phyloP scores from a whole-genome alignment of 1,140 invertebrate genomes.

The Formica exsecta region DNA sequence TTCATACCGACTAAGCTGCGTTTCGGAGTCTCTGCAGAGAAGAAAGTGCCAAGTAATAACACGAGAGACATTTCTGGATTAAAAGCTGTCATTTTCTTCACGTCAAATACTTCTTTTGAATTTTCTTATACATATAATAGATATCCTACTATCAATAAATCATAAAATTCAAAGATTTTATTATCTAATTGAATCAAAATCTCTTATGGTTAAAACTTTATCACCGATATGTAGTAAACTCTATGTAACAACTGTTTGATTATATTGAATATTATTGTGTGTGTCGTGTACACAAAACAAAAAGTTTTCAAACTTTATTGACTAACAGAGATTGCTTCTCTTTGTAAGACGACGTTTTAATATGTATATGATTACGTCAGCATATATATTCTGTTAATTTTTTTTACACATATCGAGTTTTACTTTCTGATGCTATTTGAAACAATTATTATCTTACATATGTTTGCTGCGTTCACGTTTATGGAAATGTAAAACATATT shows the following conservation, averaged over 20 bases:
- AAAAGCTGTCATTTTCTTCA: slow-evolving; percentile 13
- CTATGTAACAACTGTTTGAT: not conserved
- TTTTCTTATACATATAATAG: slow-evolving; percentile 20
- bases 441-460: slow-evolving; percentile 48
- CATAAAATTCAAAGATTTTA: not conserved
- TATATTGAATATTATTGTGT: not conserved
- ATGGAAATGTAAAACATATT: slow-evolving; percentile 28
- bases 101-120: not conserved
- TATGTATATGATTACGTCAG: not conserved
- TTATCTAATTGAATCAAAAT: not conserved
- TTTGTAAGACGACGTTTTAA: slow-evolving; percentile 1
- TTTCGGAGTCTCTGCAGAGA: slow-evolving; percentile 36
- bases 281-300: not conserved
- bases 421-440: slow-evolving; percentile 12
- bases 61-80: slow-evolving; percentile 60
- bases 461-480: not conserved
- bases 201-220: not conserved
- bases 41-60: slow-evolving; percentile 62
- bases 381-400: slow-evolving; percentile 20
- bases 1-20: slow-evolving; percentile 69
- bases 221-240: not conserved
- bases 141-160: not conserved
- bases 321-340: not conserved
- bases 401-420: slow-evolving; percentile 31
- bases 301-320: not conserved